Percentiles rank a stretch among this genome's conserved stretches.
These are phyloP conservation scores for Turdus rufiventris DNA, from an alignment of 2,113 vertebrate genomes.

Conservation along the genomic window DNA sequence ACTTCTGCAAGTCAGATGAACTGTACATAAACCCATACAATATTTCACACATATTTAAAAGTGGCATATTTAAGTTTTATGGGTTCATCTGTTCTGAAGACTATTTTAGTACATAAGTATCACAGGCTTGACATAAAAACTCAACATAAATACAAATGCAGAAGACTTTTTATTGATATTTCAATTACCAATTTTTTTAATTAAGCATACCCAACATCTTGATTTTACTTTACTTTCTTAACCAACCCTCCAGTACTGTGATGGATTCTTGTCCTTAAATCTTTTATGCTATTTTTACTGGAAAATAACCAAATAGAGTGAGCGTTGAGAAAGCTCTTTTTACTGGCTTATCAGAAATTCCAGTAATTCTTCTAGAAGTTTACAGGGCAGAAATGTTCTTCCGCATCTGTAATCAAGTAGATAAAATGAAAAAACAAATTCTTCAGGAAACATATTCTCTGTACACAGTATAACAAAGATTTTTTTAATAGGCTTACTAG, in stretches of 20 bases:
- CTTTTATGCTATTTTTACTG: slow-evolving; percentile 20
- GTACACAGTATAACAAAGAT: not conserved
- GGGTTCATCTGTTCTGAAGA: slow-evolving; percentile 4
- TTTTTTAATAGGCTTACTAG: not conserved
- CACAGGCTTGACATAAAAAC: slow-evolving; percentile 2
- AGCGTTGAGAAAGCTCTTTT: not conserved
- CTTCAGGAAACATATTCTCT: not conserved
- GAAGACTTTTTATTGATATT: not conserved
- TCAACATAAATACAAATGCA: not conserved
- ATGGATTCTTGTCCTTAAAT: not conserved
- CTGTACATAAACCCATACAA: not conserved
- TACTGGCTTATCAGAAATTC: slow-evolving; percentile 33
- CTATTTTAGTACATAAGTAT: not conserved
- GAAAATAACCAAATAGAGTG: not conserved
- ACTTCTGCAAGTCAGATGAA: slow-evolving; percentile 18
- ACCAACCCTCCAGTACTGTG: not conserved
- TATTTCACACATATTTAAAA: slow-evolving; percentile 14
- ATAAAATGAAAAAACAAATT: slow-evolving; percentile 5
- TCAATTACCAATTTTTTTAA: not conserved
- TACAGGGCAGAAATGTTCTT: not conserved
- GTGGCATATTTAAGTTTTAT: not conserved
- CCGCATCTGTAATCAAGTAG: not conserved
- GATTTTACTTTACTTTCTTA: slow-evolving; percentile 14
- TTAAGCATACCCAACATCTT: not conserved
- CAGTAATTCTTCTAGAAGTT: slow-evolving; percentile 37